Evolutionary conservation across 2,888 invertebrate species (phyloP), one percentile per base, ranked within the genome.

Genomic region (Antheraea yamamai): DNA sequence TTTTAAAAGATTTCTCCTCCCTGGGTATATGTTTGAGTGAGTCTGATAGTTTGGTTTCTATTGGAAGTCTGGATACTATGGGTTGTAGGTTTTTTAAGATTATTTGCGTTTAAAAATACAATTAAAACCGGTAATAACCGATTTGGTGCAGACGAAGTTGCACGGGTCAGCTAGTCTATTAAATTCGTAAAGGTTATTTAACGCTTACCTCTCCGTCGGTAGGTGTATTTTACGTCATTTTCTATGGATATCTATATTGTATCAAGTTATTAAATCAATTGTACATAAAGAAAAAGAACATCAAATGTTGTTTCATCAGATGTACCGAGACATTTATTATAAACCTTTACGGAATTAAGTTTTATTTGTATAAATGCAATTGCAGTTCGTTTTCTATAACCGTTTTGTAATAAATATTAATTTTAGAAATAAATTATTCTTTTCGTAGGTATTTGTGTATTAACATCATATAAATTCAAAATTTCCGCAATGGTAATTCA

Each of bases 121-220:
- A n/a, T n/a, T n/a, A n/a, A n/a, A n/a, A n/a, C n/a, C n/a, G n/a
- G n/a, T n/a, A n/a, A n/a, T n/a, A n/a, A n/a, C n/a, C n/a, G n/a
- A n/a, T n/a, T n/a, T n/a, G n/a, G n/a, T n/a, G n/a, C n/a, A n/a
- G n/a, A n/a, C n/a, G n/a, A n/a, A n/a, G n/a, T n/a, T n/a, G n/a
- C n/a, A n/a, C n/a, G n/a, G n/a, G n/a, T n/a, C n/a, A n/a, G n/a
- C n/a, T n/a, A n/a, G n/a, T n/a, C n/a, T n/a, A 73, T 61, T 73
- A 73, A 73, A 73, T 73, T 73, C 73, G 73, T 61, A 18, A 35
- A 58, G 39, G 58, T 20, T 64, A 39, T n/a, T n/a, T 39, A 73
- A 73, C 30, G 55, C 8, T 26, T 18, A 58, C 55, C 55, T 20
- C 51, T 39, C 35, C 73, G 39, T 39, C 26, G 61, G 39, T 39